Evolutionary conservation across 2,888 invertebrate genomes (phyloP), one percentile per base, ranked within the genome.

Genomic region (Meloe dianella): DNA sequence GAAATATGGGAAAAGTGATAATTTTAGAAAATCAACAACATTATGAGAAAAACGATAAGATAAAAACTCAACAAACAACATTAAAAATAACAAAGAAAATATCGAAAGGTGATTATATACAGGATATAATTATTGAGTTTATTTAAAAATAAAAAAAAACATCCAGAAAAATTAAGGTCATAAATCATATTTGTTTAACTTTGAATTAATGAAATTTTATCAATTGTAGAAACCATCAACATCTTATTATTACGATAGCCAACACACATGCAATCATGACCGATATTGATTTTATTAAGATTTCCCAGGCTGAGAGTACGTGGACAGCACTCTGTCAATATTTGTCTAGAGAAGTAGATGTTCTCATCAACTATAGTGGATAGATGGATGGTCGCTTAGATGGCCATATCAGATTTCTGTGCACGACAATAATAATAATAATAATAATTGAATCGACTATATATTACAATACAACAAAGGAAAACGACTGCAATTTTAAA

Each of bases 311-410:
- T 72, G 74, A 76, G 76, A 79, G 75, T 79, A 80, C 80, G 79
- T 80, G 81, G 81, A 79, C 80, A 80, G 84, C 85, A 81, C 80
- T 84, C 85, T 83, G 84, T 87, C 86, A 89, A 89, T 89, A 88
- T 89, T 88, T 87, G 87, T 87, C 85, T 86, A 86, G 88, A 70
- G 87, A 87, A 88, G 88, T 88, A 88, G 88, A 88, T 88, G 88
- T 86, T 84, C 82, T 82, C 82, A 82, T 83, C 83, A 80, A 77
- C 76, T 77, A 79, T 79, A 80, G 79, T 79, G 77, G 80, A 78
- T 76, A 77, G 79, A 81, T 66, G 67, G 71, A 70, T 70, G 71
- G 69, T 66, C 71, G 65, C 64, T 68, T 65, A 60, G 64, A 70
- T 66, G 67, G 68, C 67, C 68, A 60, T 69, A 71, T 73, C 67